phyloP scores from a whole-genome alignment of 2,113 vertebrate species.

The Centrocercus urophasianus region DNA sequence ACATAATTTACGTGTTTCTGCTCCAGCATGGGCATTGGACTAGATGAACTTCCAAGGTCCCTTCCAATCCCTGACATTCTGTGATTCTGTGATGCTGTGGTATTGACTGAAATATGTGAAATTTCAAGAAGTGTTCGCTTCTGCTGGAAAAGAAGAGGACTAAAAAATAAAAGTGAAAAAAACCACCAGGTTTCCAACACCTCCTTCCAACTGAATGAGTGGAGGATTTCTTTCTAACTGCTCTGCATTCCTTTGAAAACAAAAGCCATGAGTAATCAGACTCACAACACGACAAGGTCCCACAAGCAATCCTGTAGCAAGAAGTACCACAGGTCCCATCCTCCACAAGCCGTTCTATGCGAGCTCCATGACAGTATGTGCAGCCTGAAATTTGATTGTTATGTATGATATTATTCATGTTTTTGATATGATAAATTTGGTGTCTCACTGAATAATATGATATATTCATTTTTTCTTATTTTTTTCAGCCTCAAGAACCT shows the following conservation, averaged over 20 bases:
- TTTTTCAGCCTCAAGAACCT: background rate
- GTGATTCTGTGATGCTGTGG: too few relatives aligned
- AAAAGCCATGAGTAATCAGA: background rate
- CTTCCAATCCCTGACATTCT: too few relatives aligned
- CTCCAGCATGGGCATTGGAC: too few relatives aligned
- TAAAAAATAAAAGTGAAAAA: background rate
- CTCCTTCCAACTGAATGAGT: background rate
- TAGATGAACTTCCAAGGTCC: too few relatives aligned
- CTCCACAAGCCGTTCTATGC: background rate
- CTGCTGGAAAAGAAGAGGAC: background rate
- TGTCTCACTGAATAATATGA: too few relatives aligned
- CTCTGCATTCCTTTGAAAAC: background rate
- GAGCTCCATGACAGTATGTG: background rate
- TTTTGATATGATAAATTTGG: too few relatives aligned
- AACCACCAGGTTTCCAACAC: background rate
- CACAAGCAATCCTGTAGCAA: background rate
- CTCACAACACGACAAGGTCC: background rate
- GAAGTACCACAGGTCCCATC: background rate
- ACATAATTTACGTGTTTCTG: too few relatives aligned
- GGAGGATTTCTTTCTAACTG: background rate
- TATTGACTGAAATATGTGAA: background rate
- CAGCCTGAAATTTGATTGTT: background rate
- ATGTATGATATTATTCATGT: background rate
- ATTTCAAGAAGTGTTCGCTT: background rate
- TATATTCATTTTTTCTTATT: background rate